Evolutionary conservation across 1,140 invertebrate genomes (phyloP), one percentile per base, ranked within the genome.

Genomic region (Aphaenogaster ashmeadi): DNA sequence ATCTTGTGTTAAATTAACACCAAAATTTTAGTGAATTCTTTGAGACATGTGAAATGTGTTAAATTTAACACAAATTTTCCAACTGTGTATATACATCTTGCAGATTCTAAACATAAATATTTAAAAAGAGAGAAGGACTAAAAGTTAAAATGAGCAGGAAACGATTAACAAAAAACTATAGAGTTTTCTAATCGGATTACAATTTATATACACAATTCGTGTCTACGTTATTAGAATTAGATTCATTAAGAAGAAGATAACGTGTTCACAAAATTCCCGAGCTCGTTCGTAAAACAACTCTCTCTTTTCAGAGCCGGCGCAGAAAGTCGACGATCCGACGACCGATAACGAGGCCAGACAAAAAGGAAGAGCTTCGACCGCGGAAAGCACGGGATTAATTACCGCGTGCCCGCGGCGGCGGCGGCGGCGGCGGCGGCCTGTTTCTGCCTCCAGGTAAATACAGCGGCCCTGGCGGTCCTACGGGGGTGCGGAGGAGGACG

Each of bases 381-480:
- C 80, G 69, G 69, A 84, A 50, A 62, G 69, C 80, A 60, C 50
- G 69, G 80, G 80, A 84, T 84, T 84, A 84, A 84, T 84, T 84
- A 84, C 69, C 80, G 80, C 80, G 64, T 52, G 27, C 75, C 75
- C 75, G 44, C 77, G 60, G 27, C 75, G 66, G 64, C 44, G 52
- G 52, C 54, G 58, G 58, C n/a, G n/a, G n/a, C n/a, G 66, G 41
- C 58, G 21, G 27, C 77, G 69, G 69, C 54, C 69, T 84, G 69
- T 84, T 54, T 84, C 80, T 84, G 69, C 41, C 80, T 84, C 41
- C 69, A 50, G 71, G 69, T 84, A 84, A 84, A 84, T 72, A 79
- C 21, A 75, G 80, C 80, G 41, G 69, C 80, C 80, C 80, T 83
- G 80, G 67, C 47, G 78, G 50, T 47, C 36, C 44, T 38, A 69